Base-by-base conservation (phyloP, 2,888 invertebrate species). In the Hypselothyrea guttata region DNA sequence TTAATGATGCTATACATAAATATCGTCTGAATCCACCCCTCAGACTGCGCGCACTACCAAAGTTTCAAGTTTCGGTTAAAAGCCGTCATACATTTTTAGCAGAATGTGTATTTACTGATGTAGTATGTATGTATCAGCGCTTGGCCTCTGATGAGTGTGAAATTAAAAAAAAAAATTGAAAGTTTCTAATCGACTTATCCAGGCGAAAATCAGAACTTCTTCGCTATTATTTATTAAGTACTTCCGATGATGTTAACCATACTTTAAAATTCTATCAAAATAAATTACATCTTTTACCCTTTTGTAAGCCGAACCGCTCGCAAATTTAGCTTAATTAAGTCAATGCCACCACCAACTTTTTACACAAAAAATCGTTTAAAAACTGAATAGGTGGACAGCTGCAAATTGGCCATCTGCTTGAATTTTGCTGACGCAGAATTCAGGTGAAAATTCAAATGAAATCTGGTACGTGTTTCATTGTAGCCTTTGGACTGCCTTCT, bases 391-490 rank as follows among this genome's bases (percentile, higher is more conserved):
- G 28, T 4, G 11, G 18, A 7, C 30, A 16, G 40, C 35, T 34
- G 15, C 35, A 11, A 47, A 38, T 47, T 28, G 52, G 42, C 52
- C 69, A 69, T 46, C 69, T 69, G 69, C 31, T 70, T 70, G 22
- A 4, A 5, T 71, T 55, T 53, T 75, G 75, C 77, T 76, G 76
- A 76, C 71, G 57, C 66, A 60, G 55, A 64, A 71, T 66, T 60
- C 62, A 48, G 37, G 38, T 34, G 16, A 63, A 71, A 72, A 77
- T 72, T 72, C 51, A 70, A 72, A 77, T 77, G 61, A 67, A 67
- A 74, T 77, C 62, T 64, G 55, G 75, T 75, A 77, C 76, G 76
- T 77, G 76, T 67, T 38, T 44, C 44, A 46, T 49, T 56, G 61
- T 47, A 13, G 35, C 45, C 44, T 40, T 28, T 27, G 22, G n/a